Evolutionary conservation across 1,140 invertebrate genomes (phyloP), one percentile per base, ranked within the genome.

Genomic region (Lutraria rhynchaena): DNA sequence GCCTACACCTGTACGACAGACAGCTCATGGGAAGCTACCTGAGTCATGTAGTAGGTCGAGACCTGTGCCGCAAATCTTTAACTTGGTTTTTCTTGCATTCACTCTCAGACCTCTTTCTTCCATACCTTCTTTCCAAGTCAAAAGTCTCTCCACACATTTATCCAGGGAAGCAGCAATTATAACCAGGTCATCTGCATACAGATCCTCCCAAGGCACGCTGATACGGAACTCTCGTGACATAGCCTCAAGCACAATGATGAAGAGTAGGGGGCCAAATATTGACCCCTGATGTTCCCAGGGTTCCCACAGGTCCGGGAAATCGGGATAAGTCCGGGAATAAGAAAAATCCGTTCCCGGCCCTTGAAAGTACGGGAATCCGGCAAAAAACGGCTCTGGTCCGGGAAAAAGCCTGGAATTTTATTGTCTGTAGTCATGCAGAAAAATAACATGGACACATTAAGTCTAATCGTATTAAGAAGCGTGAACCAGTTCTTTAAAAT

Each of bases 261-360:
- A 71, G 22, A 71, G 44, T 17, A 71, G 69, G 17, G 49, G 53
- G 44, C 29, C 60, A 35, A 75, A 35, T 17, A 58, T 35, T 24
- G 71, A 75, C 27, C 57, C 55, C 37, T 75, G 71, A 60, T 75
- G 44, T n/a, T 55, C 69, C n/a, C n/a, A n/a, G n/a, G n/a, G n/a
- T n/a, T n/a, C n/a, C n/a, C n/a, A n/a, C n/a, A n/a, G n/a, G n/a
- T n/a, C n/a, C n/a, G n/a, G n/a, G n/a, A n/a, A n/a, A n/a, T n/a
- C n/a, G n/a, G n/a, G n/a, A n/a, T n/a, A n/a, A n/a, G n/a, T n/a
- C n/a, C n/a, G n/a, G n/a, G n/a, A n/a, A n/a, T n/a, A n/a, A n/a
- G n/a, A n/a, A n/a, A n/a, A n/a, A n/a, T n/a, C n/a, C n/a, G n/a
- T n/a, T n/a, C n/a, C n/a, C n/a, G n/a, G n/a, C n/a, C n/a, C n/a